phyloP scores from a whole-genome alignment of 2,797 vertebrate genomes.

The Sebastes hopkinsi region DNA sequence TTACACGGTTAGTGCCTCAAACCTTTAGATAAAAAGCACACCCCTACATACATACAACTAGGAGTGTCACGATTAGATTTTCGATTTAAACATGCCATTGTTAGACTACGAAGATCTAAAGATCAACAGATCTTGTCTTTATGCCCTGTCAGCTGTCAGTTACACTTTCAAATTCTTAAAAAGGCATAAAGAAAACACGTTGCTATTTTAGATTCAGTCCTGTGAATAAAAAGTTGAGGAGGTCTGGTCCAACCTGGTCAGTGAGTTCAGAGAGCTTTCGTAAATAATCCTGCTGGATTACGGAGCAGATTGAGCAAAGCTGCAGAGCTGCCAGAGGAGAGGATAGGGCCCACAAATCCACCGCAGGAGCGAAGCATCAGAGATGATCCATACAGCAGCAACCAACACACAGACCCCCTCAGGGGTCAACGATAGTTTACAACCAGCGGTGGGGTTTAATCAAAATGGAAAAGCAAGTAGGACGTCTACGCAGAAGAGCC shows the following conservation, averaged over 20 bases:
- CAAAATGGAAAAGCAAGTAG: background rate
- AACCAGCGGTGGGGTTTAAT: background rate
- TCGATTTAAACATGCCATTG: no score
- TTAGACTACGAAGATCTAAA: no score
- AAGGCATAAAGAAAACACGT: background rate
- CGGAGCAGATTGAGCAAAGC: slow-evolving; percentile 75
- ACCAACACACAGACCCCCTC: slow-evolving; percentile 12
- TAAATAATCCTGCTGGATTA: slow-evolving; percentile 79
- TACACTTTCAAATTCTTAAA: no score
- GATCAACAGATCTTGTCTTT: no score
- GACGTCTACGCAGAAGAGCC: background rate
- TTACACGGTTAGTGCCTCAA: background rate
- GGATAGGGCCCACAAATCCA: slow-evolving; percentile 63
- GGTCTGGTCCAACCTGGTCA: slow-evolving; percentile 37
- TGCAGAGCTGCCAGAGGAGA: slow-evolving; percentile 53
- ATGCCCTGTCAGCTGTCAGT: no score
- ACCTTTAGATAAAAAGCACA: background rate
- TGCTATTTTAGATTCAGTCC: background rate
- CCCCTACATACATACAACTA: no score
- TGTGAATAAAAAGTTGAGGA: slow-evolving; percentile 18
- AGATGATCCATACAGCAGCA: slow-evolving; percentile 57
- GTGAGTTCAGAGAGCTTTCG: slow-evolving; percentile 69
- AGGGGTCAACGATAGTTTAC: background rate
- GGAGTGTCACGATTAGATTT: no score
- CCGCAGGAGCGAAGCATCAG: slow-evolving; percentile 45